Evolutionary conservation across 2,113 vertebrate species (phyloP), one percentile per base, ranked within the genome.

Genomic region (Candoia aspera): DNA sequence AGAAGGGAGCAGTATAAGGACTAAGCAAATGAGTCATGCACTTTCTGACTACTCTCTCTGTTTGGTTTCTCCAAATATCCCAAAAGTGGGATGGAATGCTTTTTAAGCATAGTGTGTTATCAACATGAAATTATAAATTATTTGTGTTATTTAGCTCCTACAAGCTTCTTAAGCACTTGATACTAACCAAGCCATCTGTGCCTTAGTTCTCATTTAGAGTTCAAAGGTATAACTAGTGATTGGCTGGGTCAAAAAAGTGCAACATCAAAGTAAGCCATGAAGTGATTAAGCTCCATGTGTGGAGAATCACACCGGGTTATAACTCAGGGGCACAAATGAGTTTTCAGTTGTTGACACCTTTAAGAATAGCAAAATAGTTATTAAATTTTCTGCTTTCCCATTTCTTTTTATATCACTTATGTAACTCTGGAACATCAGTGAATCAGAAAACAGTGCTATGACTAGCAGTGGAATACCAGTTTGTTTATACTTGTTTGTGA

Each of bases 271-370:
- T 59, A 95, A 96, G 98, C 97, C 98, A 97, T 98, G 98, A 98
- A 97, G 96, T 96, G 98, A 98, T 99, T 99, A 99, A 99, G 98
- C 99, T 98, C 98, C 96, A 98, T 97, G 98, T 98, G 96, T 96
- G 59, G 95, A 99, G 98, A 58, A 94, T 95, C 96, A 97, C 97
- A 96, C 98, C 97, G 97, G 98, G 99, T 99, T 99, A 99, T 99
- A 98, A 95, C 98, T 99, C 98, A 98, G 97, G 97, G 99, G 98
- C 97, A 99, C 98, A 99, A 92, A 59, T 94, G 37, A 90, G 19
- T 17, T 64, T 93, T 64, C 46, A 90, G 6, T 21, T 24, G 29
- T 57, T 91, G 46, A 42, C 60, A 37, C 1, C 59, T 88, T 91
- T 73, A 53, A 91, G 26, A 86, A 83, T 79, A 64, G 87, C 37